Evolutionary conservation across 2,888 invertebrate genomes (phyloP), one percentile per base, ranked within the genome.

Genomic region (Sabellastarte sp.): DNA sequence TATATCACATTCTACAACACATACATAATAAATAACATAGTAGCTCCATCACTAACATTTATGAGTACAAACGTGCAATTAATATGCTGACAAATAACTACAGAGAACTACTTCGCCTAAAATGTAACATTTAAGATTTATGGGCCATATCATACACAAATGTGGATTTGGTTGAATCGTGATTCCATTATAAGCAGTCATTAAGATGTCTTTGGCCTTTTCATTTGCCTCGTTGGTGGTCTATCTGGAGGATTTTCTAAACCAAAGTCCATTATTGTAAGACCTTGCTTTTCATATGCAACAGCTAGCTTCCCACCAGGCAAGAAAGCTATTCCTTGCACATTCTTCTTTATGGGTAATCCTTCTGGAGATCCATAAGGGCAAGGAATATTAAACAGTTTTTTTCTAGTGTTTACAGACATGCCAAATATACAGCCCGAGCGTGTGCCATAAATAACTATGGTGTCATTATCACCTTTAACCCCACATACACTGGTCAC

Each of bases 351-450:
- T 2, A 53, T 52, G 20, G 29, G 33, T 3, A 33, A 32, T 10
- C 53, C 63, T 28, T 58, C 65, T 10, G 50, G 58, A 2, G 33
- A 31, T 2, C 61, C 66, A 50, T 62, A 51, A 1, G 71, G 64
- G 50, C 67, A 69, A 0, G 71, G 69, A 28, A 71, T 70, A 58
- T 71, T 71, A 58, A 71, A 71, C 24, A 70, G 41, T 32, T 71
- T 71, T 20, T 50, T 60, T 26, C 53, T 15, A 5, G 53, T 57
- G 20, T 63, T 55, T 24, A 71, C 71, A 3, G 65, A 62, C 67
- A 71, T 70, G n/a, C 71, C 71, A 31, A 71, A 68, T 4, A 71
- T 52, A 41, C 69, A 69, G 10, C 71, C 71, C 1, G 71, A 65
- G 29, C 59, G 61, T 1, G 69, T 69, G 20, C 65, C 71, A 33